Percentiles rank a stretch among this genome's conserved stretches.
These are phyloP conservation scores for Lithobates pipiens DNA, from an alignment of 2,797 vertebrate genomes.

Conservation along the genomic window DNA sequence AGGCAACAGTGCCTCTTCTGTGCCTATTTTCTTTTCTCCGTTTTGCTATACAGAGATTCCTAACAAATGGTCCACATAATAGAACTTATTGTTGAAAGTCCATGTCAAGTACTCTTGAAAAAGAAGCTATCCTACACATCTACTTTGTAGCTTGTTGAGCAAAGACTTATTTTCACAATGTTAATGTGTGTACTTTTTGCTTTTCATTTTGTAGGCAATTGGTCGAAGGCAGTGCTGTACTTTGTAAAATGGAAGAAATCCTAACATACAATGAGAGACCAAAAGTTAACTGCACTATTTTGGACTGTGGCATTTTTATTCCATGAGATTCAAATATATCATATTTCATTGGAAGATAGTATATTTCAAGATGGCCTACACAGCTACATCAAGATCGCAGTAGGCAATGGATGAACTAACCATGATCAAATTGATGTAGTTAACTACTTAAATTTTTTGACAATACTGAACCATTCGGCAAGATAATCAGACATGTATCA, in stretches of 20 bases:
- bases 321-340: constrained; percentile 62
- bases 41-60: no score
- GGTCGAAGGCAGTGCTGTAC: constrained; percentile 83
- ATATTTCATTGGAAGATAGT: not conserved
- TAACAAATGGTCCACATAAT: no score
- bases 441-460: not conserved
- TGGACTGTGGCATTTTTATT: constrained; percentile 78
- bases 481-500: no score
- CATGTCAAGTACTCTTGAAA: no score
- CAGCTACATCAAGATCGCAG: not conserved
- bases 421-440: not conserved
- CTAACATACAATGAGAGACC: constrained; percentile 84
- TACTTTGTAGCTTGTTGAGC: no score
- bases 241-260: constrained; percentile 80
- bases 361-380: no score
- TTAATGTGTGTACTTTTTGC: not conserved
- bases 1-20: no score
- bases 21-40: no score
- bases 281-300: constrained; percentile 77
- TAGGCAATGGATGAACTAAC: not conserved
- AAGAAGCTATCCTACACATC: no score
- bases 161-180: not conserved
- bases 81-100: no score
- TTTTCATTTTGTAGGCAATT: constrained; percentile 76
- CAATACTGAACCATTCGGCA: no score